Base-by-base conservation (phyloP, 2,888 invertebrate genomes). In the Drosophila atripex region DNA sequence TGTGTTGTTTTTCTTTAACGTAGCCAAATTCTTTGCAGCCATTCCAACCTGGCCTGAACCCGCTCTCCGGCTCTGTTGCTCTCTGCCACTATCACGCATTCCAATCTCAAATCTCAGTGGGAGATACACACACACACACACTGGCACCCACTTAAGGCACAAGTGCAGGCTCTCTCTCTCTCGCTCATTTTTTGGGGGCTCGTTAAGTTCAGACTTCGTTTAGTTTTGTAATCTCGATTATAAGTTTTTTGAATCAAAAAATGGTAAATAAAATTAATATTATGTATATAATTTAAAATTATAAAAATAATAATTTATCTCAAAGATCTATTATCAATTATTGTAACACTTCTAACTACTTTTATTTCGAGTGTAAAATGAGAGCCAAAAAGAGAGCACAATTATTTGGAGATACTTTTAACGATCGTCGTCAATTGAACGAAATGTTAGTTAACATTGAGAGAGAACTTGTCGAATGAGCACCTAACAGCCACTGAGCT, bases 81-180 rank as follows among this genome's bases (percentile, higher is more conserved):
- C 35, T 41, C 46, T n/a, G 32, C 53, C 43, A 47, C 71, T 86
- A 86, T 86, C 88, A 77, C 84, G 88, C 88, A 88, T 87, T 87
- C 87, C 87, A 85, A 88, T 88, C 87, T 85, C 74, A 87, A 88
- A 88, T 88, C 88, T 87, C 88, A 76, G 86, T 82, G 79, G 76
- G 75, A 85, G 80, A 80, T 76, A 60, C 63, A 51, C 39, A 51
- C 45, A 25, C 28, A 50, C 25, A 68, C 28, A 54, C 49, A 25
- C 39, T 16, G 32, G 35, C 35, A 35, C 7, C 35, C 11, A 18
- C 39, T 41, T 41, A 11, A 11, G 35, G 32, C 41, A 43, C 60
- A 46, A 18, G 28, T 21, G n/a, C 18, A 16, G n/a, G 21, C 38
- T 6, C 56, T 49, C 56, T 25, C 56, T 46, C 52, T 28, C 43